phyloP scores from a whole-genome alignment of 1,140 invertebrate species.

The Drosophila sproati region DNA sequence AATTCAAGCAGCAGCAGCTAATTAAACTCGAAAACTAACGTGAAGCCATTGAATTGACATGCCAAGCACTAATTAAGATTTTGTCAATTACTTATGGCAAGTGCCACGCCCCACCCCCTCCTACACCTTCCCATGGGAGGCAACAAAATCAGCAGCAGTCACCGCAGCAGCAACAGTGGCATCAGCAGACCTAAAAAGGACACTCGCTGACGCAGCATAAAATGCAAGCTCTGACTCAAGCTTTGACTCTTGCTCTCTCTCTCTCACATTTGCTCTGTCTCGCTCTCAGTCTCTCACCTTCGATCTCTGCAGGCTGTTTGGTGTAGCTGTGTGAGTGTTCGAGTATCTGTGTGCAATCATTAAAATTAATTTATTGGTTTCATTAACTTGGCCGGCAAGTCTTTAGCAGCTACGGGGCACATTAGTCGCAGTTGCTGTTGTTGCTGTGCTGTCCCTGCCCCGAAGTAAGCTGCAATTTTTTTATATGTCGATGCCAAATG shows the following conservation, averaged over 20 bases:
- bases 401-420: conserved; percentile 67
- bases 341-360: conserved; percentile 73
- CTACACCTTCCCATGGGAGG: too few relatives aligned
- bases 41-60: conserved; percentile 78
- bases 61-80: conserved; percentile 83
- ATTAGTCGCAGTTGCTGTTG: conserved; percentile 50
- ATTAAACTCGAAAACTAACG: conserved; percentile 77
- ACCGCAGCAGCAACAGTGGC: too few relatives aligned
- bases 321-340: conserved; percentile 20
- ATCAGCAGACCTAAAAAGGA: background rate
- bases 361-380: conserved; percentile 84
- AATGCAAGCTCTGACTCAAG: conserved; percentile 47
- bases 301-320: background rate
- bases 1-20: conserved; percentile 67
- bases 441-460: conserved; percentile 2
- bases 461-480: conserved; percentile 43
- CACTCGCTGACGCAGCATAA: conserved; percentile 67
- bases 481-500: conserved; percentile 70
- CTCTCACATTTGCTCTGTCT: background rate
- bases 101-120: conserved; percentile 56
- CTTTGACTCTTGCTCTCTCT: background rate
- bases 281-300: background rate
- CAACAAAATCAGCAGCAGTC: too few relatives aligned
- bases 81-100: conserved; percentile 82
- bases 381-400: conserved; percentile 78